A percentile compares a stretch with the other conserved stretches of the same genome.
phyloP scores from a whole-genome alignment of 2,888 invertebrate genomes.

The Melipona bicolor region DNA sequence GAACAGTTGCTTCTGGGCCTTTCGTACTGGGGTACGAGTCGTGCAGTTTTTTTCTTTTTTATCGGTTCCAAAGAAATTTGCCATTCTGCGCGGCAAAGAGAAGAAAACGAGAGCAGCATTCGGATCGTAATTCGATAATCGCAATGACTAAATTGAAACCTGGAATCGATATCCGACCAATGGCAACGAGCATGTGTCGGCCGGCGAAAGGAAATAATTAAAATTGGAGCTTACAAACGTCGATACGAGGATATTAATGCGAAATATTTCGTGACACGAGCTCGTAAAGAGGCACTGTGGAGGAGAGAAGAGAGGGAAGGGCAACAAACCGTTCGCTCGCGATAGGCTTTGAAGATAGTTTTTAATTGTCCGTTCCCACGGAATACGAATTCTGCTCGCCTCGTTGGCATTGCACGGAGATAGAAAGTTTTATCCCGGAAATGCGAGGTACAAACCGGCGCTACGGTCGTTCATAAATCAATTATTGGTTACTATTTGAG shows the following conservation, averaged over 20 bases:
- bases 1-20: no score
- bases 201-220: not conserved
- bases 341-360: conserved; percentile 6
- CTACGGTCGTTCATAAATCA: conserved; percentile 35
- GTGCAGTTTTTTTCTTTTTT: not conserved
- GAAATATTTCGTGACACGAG: not conserved
- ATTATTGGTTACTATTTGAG: conserved; percentile 46
- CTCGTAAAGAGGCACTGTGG: not conserved
- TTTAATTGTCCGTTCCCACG: conserved; percentile 7
- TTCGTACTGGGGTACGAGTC: no score
- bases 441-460: conserved; percentile 8
- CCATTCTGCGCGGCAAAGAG: not conserved
- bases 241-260: conserved; percentile 6
- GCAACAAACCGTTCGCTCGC: not conserved
- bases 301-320: not conserved
- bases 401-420: not conserved
- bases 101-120: not conserved
- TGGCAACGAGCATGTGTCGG: not conserved
- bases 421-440: conserved; percentile 23
- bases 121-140: not conserved
- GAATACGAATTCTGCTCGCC: not conserved
- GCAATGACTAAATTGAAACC: not conserved
- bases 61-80: not conserved
- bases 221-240: not conserved
- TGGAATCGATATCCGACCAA: not conserved